phyloP scores from a whole-genome alignment of 2,888 invertebrate species.

The Drosophila rubida region DNA sequence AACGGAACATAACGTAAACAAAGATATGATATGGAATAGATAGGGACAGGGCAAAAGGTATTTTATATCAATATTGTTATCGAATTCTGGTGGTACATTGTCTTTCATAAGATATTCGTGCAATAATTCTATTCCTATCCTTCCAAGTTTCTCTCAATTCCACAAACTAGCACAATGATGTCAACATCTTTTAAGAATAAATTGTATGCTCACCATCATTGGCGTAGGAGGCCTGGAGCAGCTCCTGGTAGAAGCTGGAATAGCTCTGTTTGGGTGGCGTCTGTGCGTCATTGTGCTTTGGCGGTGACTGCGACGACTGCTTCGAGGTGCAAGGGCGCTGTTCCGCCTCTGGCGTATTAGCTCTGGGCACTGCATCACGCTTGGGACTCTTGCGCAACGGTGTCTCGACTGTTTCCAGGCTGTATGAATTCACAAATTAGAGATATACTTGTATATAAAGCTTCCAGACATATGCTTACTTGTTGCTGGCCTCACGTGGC shows the following conservation, averaged over 20 bases:
- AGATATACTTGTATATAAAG: neutral
- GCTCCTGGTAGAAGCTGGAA: slow-evolving; percentile 84
- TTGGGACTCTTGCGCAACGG: slow-evolving; percentile 78
- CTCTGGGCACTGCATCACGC: slow-evolving; percentile 62
- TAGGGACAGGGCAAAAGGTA: neutral
- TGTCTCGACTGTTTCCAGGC: slow-evolving; percentile 54
- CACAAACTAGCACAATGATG: neutral
- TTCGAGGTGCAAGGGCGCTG: slow-evolving; percentile 83
- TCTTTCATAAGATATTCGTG: too few relatives aligned
- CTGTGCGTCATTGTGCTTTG: slow-evolving; percentile 57
- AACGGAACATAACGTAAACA: neutral
- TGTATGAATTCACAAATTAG: slow-evolving; percentile 5
- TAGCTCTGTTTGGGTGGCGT: slow-evolving; percentile 61
- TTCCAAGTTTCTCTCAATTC: neutral
- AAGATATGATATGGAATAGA: neutral
- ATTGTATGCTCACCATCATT: slow-evolving; percentile 78
- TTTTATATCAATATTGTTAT: neutral
- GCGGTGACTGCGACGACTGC: slow-evolving; percentile 75
- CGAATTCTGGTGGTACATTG: neutral
- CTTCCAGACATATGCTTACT: slow-evolving; percentile 28
- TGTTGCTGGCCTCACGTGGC: slow-evolving; percentile 55
- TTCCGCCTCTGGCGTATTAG: slow-evolving; percentile 74
- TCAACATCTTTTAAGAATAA: neutral
- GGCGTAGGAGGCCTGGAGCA: slow-evolving; percentile 84
- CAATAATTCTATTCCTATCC: too few relatives aligned